Conservation (phyloP, 2,797 vertebrate species). For the Spinus pinus region DNA sequence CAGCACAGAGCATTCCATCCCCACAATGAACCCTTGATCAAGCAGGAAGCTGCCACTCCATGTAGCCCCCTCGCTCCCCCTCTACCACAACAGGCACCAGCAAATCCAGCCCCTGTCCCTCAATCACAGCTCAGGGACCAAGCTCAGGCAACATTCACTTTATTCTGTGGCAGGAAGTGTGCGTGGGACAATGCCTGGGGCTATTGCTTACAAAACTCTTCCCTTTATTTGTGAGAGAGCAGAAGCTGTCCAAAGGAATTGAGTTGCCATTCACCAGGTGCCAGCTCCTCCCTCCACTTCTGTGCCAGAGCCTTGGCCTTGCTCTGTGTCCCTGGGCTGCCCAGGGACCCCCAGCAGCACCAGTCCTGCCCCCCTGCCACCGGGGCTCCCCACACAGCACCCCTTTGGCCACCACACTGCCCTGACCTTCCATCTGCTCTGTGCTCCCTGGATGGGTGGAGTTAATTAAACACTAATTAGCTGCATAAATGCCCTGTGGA, state of each 20-base stretch:
- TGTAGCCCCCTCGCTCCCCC: background rate
- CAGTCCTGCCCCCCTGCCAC: background rate
- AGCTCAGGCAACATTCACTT: background rate
- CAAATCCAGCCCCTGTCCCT: background rate
- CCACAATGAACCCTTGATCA: background rate
- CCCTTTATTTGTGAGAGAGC: background rate
- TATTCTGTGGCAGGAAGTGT: background rate
- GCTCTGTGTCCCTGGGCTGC: background rate
- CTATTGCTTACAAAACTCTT: background rate
- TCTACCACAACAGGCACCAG: background rate
- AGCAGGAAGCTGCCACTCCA: background rate
- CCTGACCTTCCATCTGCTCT: background rate
- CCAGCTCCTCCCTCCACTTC: background rate
- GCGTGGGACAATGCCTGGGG: background rate
- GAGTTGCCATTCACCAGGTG: background rate
- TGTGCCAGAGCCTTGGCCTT: background rate
- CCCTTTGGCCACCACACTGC: background rate
- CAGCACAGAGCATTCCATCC: slow-evolving; percentile 29
- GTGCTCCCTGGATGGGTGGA: background rate
- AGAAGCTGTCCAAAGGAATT: background rate
- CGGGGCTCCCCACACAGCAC: background rate
- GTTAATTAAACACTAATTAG: background rate
- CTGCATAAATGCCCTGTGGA: background rate
- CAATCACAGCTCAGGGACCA: background rate
- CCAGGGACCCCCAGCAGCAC: background rate